Conservation (phyloP, 2,888 invertebrate genomes). For the Ennomos erosarius region DNA sequence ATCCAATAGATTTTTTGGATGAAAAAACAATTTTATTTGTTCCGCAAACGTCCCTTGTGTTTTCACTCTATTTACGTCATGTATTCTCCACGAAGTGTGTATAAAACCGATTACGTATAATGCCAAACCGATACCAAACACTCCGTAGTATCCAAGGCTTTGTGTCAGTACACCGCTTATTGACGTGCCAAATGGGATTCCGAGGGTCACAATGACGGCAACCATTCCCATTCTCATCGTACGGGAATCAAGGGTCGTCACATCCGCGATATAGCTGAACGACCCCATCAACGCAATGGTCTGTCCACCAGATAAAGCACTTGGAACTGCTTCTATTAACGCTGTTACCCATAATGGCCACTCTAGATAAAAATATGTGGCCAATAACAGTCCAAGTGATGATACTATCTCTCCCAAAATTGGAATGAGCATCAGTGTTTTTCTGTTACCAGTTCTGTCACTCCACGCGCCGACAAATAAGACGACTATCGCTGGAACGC, state of each 20-base stretch:
- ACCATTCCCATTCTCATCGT: conserved; percentile 87
- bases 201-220: conserved; percentile 79
- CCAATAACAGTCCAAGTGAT: conserved; percentile 76
- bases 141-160: conserved; percentile 74
- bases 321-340: conserved; percentile 81
- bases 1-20: conserved; percentile 70
- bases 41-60: conserved; percentile 55
- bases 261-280: conserved; percentile 86
- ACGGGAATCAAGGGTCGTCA: conserved; percentile 84
- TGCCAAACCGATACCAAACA: conserved; percentile 64
- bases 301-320: conserved; percentile 85
- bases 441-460: conserved; percentile 84
- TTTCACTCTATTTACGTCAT: conserved; percentile 62
- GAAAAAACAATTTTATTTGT: conserved; percentile 63
- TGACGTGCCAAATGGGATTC: conserved; percentile 78
- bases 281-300: conserved; percentile 85
- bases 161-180: conserved; percentile 81
- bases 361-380: conserved; percentile 83
- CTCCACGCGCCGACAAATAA: conserved; percentile 87
- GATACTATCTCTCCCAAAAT: conserved; percentile 83
- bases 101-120: conserved; percentile 68
- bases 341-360: conserved; percentile 84
- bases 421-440: conserved; percentile 84
- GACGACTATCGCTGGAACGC: conserved; percentile 83
- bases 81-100: conserved; percentile 65